Evolutionary conservation across 2,797 vertebrate species (phyloP).

Genomic region (Tadarida brasiliensis): DNA sequence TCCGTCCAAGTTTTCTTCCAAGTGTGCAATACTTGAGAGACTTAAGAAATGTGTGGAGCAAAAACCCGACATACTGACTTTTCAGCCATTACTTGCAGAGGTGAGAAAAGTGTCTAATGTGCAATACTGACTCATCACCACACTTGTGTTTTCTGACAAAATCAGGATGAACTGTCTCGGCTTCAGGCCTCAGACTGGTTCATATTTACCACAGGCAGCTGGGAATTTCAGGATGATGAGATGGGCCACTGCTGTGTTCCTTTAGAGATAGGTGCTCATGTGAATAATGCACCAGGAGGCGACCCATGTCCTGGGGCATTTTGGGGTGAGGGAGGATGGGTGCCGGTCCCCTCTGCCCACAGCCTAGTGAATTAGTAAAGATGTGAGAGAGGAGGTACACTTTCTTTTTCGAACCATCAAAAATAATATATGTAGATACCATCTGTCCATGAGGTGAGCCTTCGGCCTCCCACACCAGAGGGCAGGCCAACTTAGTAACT

Average conservation of each 20-base stretch:
- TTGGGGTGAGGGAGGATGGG: too few relatives aligned
- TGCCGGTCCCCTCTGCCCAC: too few relatives aligned
- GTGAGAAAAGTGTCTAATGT: constrained; percentile 82
- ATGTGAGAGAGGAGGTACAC: too few relatives aligned
- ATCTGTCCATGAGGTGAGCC: not conserved
- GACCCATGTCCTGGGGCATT: too few relatives aligned
- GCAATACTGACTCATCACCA: not conserved
- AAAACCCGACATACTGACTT: constrained; percentile 91
- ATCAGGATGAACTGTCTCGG: fast-evolving
- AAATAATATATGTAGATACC: not conserved
- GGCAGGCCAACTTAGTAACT: not conserved
- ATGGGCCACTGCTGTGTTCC: too few relatives aligned
- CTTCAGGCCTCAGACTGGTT: not conserved
- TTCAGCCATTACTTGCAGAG: constrained; percentile 93
- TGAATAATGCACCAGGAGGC: too few relatives aligned
- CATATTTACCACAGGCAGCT: fast-evolving
- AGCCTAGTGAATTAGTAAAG: too few relatives aligned
- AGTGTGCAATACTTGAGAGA: constrained; percentile 91
- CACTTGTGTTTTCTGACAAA: not conserved
- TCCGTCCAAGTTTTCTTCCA: too few relatives aligned
- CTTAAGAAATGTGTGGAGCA: constrained; percentile 92
- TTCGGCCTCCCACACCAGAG: not conserved
- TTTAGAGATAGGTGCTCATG: too few relatives aligned
- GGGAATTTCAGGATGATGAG: too few relatives aligned
- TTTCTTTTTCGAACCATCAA: too few relatives aligned